Evolutionary conservation across 2,113 vertebrate species (phyloP).

Genomic region (Zootoca vivipara): DNA sequence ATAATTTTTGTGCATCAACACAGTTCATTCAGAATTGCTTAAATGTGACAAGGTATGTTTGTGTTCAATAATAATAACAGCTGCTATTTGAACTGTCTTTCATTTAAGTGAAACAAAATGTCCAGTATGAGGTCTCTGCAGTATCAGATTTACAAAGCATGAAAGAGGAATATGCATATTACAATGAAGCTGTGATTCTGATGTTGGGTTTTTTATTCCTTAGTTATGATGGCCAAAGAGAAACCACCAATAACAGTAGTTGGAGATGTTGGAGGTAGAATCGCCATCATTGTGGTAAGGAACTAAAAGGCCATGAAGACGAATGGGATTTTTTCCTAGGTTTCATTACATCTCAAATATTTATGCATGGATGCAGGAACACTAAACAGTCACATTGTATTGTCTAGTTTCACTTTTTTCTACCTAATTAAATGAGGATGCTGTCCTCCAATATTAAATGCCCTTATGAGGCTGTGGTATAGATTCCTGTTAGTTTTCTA

Average conservation of each 20-base stretch:
- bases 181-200: slow-evolving; percentile 2
- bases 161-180: neutral
- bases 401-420: neutral
- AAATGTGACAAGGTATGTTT: neutral
- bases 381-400: neutral
- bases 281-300: slow-evolving; percentile 97
- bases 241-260: slow-evolving; percentile 98
- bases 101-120: neutral
- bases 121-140: neutral
- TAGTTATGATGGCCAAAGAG: slow-evolving; percentile 99
- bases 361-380: neutral
- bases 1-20: neutral
- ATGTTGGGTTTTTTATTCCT: slow-evolving; percentile 41
- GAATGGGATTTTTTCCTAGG: slow-evolving; percentile 14
- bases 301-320: neutral
- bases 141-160: neutral
- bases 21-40: neutral
- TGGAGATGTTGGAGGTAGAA: slow-evolving; percentile 96
- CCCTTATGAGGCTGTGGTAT: neutral
- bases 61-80: neutral
- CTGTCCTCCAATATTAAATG: neutral
- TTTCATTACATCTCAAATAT: slow-evolving; percentile 4
- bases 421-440: slow-evolving; percentile 18
- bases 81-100: neutral
- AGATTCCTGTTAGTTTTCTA: slow-evolving; percentile 1